A percentile compares a stretch with the other conserved stretches of the same genome.
Conservation (phyloP, 2,888 invertebrate species). For the Cephus pygmeus region DNA sequence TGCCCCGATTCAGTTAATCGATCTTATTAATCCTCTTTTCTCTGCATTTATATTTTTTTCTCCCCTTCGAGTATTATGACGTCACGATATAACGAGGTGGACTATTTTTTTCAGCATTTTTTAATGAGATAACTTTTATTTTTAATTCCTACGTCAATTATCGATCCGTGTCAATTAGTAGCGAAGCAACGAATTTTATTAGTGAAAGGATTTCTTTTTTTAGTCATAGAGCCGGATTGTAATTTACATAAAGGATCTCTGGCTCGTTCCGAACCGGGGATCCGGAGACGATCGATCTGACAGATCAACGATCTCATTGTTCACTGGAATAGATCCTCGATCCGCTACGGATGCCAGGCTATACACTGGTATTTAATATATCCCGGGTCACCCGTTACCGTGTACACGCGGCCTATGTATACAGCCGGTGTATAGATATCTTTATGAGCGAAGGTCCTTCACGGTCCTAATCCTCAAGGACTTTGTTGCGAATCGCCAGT, state of each 20-base stretch:
- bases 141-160: not conserved
- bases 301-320: not conserved
- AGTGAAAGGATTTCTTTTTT: not conserved
- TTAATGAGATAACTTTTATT: not conserved
- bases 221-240: not conserved
- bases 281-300: not conserved
- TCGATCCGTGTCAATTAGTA: not conserved
- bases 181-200: not conserved
- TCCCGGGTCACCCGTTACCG: not conserved
- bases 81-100: not conserved
- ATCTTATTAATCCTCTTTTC: not conserved
- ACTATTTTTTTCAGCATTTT: not conserved
- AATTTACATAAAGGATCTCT: not conserved
- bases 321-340: not conserved
- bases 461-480: slow-evolving; percentile 8
- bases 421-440: not conserved
- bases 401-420: not conserved
- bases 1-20: not conserved
- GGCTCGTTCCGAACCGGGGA: not conserved
- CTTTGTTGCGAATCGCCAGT: slow-evolving; percentile 3
- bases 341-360: not conserved
- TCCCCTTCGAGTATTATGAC: not conserved
- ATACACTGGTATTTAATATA: not conserved
- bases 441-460: not conserved
- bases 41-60: not conserved